These are phyloP conservation scores for Cantharis rustica DNA, from an alignment of 2,888 invertebrate species.

Conservation along the genomic window DNA sequence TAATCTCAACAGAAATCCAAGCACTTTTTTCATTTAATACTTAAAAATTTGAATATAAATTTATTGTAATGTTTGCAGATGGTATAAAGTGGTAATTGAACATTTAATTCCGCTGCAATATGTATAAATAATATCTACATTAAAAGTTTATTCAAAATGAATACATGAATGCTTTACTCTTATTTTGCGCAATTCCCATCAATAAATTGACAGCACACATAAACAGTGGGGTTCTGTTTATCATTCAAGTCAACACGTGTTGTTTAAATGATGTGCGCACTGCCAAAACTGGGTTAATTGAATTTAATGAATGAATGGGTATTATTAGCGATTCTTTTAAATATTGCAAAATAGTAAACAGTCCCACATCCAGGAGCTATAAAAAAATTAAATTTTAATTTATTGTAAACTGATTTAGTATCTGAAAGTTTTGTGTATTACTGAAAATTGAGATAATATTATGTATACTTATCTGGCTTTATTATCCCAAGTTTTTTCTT, in stretches of 20 bases:
- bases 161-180: background rate
- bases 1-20: too few species aligned
- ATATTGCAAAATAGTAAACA: background rate
- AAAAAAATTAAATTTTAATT: background rate
- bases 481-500: too few species aligned
- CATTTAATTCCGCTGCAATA: background rate
- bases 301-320: background rate
- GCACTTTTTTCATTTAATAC: too few species aligned
- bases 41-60: too few species aligned
- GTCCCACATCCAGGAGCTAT: background rate
- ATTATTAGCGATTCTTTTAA: background rate
- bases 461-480: too few species aligned
- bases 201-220: background rate
- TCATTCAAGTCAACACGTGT: background rate
- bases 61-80: too few species aligned
- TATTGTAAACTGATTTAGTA: too few species aligned
- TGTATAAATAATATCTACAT: background rate
- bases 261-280: background rate
- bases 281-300: background rate
- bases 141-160: background rate
- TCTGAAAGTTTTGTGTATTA: too few species aligned
- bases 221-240: background rate
- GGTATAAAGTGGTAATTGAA: background rate
- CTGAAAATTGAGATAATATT: too few species aligned
- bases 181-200: background rate